phyloP scores from a whole-genome alignment of 2,113 vertebrate genomes.

The Propithecus coquereli region DNA sequence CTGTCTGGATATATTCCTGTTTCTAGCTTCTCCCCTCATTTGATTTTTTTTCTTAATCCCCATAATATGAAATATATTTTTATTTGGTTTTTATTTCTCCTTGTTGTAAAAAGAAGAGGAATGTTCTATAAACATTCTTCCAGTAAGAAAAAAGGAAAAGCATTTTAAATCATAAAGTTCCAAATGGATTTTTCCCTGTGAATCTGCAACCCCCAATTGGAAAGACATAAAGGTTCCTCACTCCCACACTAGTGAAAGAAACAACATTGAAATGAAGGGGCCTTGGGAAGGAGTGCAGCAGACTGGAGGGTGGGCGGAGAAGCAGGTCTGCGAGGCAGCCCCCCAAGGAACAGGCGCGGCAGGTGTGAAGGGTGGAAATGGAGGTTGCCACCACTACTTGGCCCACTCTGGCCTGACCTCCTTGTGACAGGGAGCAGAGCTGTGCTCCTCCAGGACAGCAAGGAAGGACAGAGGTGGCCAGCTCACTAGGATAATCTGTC shows the following conservation, averaged over 20 bases:
- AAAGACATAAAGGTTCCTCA: neutral
- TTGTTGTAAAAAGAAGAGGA: slow-evolving; percentile 9
- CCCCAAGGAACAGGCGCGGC: neutral
- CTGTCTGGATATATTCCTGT: slow-evolving; percentile 19
- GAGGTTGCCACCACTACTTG: neutral
- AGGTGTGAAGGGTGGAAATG: neutral
- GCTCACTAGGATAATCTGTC: neutral
- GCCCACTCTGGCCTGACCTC: neutral
- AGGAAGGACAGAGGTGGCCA: neutral
- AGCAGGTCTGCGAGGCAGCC: neutral
- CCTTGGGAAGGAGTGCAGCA: neutral
- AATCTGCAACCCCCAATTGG: neutral
- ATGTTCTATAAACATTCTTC: neutral
- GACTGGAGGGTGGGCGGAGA: neutral
- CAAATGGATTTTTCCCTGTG: neutral
- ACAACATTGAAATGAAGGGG: neutral
- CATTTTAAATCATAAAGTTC: neutral
- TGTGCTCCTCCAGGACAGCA: neutral
- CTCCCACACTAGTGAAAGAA: neutral
- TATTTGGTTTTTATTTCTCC: slow-evolving; percentile 10
- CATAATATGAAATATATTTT: slow-evolving; percentile 37
- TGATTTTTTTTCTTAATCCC: neutral
- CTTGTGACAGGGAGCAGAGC: neutral
- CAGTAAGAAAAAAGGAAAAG: slow-evolving; percentile 18
- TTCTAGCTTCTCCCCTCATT: neutral